Percentiles rank a stretch among this genome's conserved stretches.
Evolutionary conservation across 2,113 vertebrate genomes (phyloP).

Genomic region (Dicrurus megarhynchus): DNA sequence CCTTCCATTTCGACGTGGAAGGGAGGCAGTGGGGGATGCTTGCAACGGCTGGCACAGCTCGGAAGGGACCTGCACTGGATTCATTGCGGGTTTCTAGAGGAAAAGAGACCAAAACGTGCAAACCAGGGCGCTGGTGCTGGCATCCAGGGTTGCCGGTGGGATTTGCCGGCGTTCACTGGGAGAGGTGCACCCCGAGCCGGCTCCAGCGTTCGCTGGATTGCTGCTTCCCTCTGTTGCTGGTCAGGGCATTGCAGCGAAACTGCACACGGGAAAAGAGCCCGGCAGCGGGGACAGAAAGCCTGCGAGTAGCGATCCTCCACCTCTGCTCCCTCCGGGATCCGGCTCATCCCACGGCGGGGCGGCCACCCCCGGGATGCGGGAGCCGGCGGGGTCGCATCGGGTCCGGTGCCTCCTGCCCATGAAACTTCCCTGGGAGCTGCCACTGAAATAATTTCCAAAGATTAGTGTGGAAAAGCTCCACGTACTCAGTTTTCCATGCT

Average conservation of each 20-base stretch:
- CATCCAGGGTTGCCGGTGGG: rapidly evolving
- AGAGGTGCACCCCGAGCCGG: background rate
- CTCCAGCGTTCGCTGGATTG: background rate
- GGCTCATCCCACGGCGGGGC: background rate
- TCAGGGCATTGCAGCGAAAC: conserved; percentile 29
- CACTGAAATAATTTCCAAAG: background rate
- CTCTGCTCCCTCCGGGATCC: background rate
- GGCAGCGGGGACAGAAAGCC: background rate
- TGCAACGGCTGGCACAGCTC: background rate
- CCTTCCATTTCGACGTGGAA: rapidly evolving
- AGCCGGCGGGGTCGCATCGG: rapidly evolving
- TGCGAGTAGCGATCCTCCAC: rapidly evolving
- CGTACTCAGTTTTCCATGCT: background rate
- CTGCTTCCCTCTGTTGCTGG: conserved; percentile 57
- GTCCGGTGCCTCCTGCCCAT: rapidly evolving
- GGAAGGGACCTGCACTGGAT: background rate
- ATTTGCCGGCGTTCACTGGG: rapidly evolving
- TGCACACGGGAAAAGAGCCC: background rate
- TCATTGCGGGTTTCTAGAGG: background rate
- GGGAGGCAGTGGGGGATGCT: background rate
- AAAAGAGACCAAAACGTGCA: background rate
- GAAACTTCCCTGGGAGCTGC: too few relatives aligned
- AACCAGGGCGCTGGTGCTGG: background rate
- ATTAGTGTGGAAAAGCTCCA: background rate
- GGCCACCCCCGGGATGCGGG: background rate